Conservation (phyloP, 2,888 invertebrate species). For the Antitype chi region DNA sequence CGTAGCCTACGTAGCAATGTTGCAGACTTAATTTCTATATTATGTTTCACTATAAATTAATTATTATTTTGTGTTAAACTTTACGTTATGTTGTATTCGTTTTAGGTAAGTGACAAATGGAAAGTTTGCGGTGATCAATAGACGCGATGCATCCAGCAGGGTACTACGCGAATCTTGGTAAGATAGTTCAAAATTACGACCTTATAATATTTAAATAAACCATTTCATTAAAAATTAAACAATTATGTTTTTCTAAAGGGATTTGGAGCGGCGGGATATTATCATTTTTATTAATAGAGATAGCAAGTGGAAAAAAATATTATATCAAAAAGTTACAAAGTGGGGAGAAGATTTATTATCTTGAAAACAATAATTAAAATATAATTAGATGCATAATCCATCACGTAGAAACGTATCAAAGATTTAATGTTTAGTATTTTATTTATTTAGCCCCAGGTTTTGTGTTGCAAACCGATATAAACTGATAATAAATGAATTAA, state of each 20-base stretch:
- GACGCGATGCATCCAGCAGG: constrained; percentile 89
- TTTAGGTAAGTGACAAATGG: constrained; percentile 91
- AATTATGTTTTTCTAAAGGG: constrained; percentile 4
- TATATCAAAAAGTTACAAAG: background rate
- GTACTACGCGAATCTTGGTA: constrained; percentile 90
- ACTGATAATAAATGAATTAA: constrained; percentile 41
- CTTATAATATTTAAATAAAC: constrained; percentile 14
- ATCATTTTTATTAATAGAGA: background rate
- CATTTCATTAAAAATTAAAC: background rate
- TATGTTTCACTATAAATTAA: background rate
- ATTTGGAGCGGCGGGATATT: background rate
- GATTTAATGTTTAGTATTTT: background rate
- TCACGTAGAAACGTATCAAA: background rate
- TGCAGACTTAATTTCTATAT: background rate
- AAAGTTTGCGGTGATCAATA: constrained; percentile 85
- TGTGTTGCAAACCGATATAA: constrained; percentile 34
- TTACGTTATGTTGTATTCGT: constrained; percentile 74
- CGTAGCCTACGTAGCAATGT: background rate
- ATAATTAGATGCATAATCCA: constrained; percentile 1
- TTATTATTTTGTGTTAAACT: constrained; percentile 48
- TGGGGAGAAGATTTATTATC: background rate
- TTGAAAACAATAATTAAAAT: constrained; percentile 15
- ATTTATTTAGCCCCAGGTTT: background rate
- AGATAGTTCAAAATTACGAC: constrained; percentile 71
- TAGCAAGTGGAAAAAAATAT: background rate